Percentiles rank a stretch among this genome's conserved stretches.
These are phyloP conservation scores for Camptogramma bilineatum DNA, from an alignment of 2,888 invertebrate species.

Conservation along the genomic window DNA sequence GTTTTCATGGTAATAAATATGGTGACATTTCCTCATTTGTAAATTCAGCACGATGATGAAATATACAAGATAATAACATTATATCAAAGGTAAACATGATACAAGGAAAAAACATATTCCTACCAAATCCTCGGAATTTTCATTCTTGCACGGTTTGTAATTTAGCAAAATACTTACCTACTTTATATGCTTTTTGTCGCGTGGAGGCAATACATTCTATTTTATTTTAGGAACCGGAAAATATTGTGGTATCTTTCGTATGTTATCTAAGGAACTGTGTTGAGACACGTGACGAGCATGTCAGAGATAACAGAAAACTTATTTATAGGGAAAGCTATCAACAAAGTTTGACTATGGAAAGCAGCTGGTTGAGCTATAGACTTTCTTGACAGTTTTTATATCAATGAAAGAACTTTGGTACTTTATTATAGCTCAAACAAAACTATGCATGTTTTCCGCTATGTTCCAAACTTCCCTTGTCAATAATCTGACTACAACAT, in stretches of 20 bases:
- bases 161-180: constrained; percentile 44
- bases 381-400: not conserved
- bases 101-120: constrained; percentile 30
- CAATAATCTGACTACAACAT: too few relatives aligned
- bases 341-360: constrained; percentile 1
- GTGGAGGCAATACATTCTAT: constrained; percentile 44
- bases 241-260: constrained; percentile 36
- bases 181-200: constrained; percentile 45
- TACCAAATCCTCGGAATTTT: constrained; percentile 28
- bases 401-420: not conserved
- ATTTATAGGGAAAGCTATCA: not conserved
- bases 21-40: constrained; percentile 15
- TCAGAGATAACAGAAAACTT: not conserved
- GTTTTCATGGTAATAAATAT: not conserved
- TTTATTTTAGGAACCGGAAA: constrained; percentile 37
- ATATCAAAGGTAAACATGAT: constrained; percentile 29
- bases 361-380: not conserved
- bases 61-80: constrained; percentile 26
- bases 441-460: not conserved
- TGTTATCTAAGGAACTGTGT: constrained; percentile 4
- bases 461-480: not conserved
- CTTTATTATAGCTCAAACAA: not conserved
- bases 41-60: constrained; percentile 24
- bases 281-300: constrained; percentile 4
- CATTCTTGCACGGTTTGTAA: constrained; percentile 41